Percentiles rank a stretch among this genome's conserved stretches.
phyloP scores from a whole-genome alignment of 2,888 invertebrate genomes.

The Liposcelis brunnea region DNA sequence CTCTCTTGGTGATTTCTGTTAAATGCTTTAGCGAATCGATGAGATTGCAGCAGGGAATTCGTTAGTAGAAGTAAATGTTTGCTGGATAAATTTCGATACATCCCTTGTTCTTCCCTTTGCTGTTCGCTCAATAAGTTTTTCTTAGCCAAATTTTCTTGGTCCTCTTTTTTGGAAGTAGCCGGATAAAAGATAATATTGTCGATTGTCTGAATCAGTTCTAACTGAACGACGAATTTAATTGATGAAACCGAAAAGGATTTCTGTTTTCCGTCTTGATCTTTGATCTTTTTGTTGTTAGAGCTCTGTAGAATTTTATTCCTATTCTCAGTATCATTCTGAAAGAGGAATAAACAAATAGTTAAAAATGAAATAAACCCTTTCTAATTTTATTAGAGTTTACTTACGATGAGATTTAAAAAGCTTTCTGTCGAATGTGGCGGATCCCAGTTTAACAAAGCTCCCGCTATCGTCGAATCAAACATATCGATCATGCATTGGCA shows the following conservation, averaged over 20 bases:
- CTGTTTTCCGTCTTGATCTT: slow-evolving; percentile 23
- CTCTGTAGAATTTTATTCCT: too few species aligned
- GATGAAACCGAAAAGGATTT: slow-evolving; percentile 54
- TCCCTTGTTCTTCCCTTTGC: slow-evolving; percentile 73
- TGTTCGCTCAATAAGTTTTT: slow-evolving; percentile 23
- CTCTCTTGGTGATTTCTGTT: slow-evolving; percentile 88
- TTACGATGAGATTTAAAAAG: too few species aligned
- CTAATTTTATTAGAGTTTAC: too few species aligned
- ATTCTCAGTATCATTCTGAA: too few species aligned
- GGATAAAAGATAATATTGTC: slow-evolving; percentile 97
- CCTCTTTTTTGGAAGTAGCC: slow-evolving; percentile 91
- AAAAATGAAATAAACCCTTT: too few species aligned
- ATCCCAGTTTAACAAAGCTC: slow-evolving; percentile 65
- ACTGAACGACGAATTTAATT: slow-evolving; percentile 91
- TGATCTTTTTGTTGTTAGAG: slow-evolving; percentile 18
- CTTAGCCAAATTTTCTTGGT: slow-evolving; percentile 76
- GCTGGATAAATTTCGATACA: slow-evolving; percentile 79
- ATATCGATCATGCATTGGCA: slow-evolving; percentile 85
- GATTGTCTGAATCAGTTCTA: slow-evolving; percentile 94
- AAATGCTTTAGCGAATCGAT: slow-evolving; percentile 82
- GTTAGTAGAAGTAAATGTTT: slow-evolving; percentile 73
- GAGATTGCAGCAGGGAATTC: slow-evolving; percentile 81
- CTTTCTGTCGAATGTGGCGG: slow-evolving; percentile 40
- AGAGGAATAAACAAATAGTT: too few species aligned
- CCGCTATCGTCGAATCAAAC: slow-evolving; percentile 72